phyloP scores from a whole-genome alignment of 2,797 vertebrate species.

The Poecilia picta region DNA sequence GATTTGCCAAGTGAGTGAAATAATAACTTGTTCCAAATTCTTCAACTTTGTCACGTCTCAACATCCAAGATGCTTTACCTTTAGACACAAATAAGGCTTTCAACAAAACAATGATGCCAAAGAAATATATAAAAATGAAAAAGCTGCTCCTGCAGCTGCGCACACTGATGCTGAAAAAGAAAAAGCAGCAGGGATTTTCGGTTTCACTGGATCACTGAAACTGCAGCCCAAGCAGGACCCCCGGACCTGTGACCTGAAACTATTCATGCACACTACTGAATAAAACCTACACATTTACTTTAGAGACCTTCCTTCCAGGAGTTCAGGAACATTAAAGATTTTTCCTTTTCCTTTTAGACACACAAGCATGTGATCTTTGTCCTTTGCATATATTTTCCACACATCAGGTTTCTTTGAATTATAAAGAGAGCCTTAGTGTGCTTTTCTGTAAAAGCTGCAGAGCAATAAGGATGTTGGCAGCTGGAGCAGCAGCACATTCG shows the following conservation, averaged over 20 bases:
- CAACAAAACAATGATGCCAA: too few relatives aligned
- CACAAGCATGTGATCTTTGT: neutral
- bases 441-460: neutral
- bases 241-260: neutral
- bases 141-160: neutral
- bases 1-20: too few relatives aligned
- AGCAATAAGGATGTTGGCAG: neutral
- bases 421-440: rapidly evolving
- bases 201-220: neutral
- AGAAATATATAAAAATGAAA: too few relatives aligned
- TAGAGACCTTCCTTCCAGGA: neutral
- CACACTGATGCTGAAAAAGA: neutral
- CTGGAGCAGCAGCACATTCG: neutral
- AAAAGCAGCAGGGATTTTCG: neutral
- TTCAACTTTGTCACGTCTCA: too few relatives aligned
- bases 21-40: too few relatives aligned
- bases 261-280: neutral
- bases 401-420: neutral
- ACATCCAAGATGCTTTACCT: neutral
- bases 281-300: neutral
- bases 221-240: neutral
- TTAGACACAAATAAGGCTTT: too few relatives aligned
- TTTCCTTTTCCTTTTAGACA: neutral
- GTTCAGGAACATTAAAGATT: neutral
- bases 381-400: neutral